Conservation (phyloP, 2,797 vertebrate species). For the Adrianichthys oophorus region DNA sequence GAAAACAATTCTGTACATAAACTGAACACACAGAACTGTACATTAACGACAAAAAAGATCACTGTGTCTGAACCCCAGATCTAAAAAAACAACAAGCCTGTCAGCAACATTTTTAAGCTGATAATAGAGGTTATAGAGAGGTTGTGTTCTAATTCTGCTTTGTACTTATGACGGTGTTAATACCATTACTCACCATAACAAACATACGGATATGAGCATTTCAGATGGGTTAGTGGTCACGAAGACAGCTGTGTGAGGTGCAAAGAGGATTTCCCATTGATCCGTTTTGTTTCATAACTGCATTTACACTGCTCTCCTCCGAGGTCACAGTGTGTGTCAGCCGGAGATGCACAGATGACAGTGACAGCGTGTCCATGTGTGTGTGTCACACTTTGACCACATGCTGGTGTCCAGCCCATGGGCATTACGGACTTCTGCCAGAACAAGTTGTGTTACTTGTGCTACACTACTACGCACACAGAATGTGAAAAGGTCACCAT, state of each 20-base stretch:
- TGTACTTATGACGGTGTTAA: conserved; percentile 10
- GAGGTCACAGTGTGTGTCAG: conserved; percentile 48
- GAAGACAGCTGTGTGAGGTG: conserved; percentile 10
- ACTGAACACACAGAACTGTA: neutral
- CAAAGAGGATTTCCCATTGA: conserved; percentile 55
- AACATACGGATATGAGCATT: conserved; percentile 20
- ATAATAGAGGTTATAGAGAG: conserved; percentile 11
- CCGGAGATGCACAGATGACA: conserved; percentile 26
- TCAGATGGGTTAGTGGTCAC: conserved; percentile 12
- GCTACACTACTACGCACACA: conserved; percentile 44
- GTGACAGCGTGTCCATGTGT: conserved; percentile 21
- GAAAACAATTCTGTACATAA: too few species aligned
- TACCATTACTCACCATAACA: conserved; percentile 17
- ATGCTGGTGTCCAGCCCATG: conserved; percentile 57
- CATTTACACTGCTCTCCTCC: conserved; percentile 24
- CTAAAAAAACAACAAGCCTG: neutral
- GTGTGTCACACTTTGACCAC: conserved; percentile 38
- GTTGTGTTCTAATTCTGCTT: neutral
- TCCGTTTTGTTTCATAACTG: conserved; percentile 43
- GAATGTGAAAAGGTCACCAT: conserved; percentile 63
- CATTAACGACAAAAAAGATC: neutral
- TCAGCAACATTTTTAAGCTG: conserved; percentile 14
- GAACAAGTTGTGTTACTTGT: conserved; percentile 62
- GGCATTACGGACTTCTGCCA: conserved; percentile 60
- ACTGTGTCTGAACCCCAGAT: neutral